Percentiles rank a stretch among this genome's conserved stretches.
Evolutionary conservation across 1,140 invertebrate genomes (phyloP).

Genomic region (Danaus plexippus): DNA sequence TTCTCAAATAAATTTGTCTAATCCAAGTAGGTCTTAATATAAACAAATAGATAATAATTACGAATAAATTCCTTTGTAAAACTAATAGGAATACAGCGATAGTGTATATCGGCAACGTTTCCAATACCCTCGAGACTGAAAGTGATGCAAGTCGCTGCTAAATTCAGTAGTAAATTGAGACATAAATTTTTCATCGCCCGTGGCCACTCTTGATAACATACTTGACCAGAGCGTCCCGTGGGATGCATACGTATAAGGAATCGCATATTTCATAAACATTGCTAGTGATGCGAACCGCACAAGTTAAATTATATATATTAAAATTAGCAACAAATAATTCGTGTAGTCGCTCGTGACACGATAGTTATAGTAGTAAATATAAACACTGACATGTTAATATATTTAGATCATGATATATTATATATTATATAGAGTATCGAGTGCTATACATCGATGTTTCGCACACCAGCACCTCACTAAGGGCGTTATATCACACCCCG

Average conservation of each 20-base stretch:
- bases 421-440: not conserved
- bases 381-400: no score
- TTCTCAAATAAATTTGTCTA: conserved; percentile 35
- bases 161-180: conserved; percentile 55
- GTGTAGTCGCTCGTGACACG: no score
- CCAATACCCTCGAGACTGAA: no score
- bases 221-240: conserved; percentile 45
- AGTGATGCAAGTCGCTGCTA: conserved; percentile 40
- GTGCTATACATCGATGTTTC: not conserved
- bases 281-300: conserved; percentile 27
- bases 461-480: conserved; percentile 26
- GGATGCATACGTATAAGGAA: conserved; percentile 70
- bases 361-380: no score
- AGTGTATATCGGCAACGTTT: no score
- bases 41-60: no score
- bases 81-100: no score
- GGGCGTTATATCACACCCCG: conserved; percentile 52
- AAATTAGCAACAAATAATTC: not conserved
- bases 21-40: not conserved
- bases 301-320: not conserved
- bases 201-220: conserved; percentile 39
- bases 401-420: not conserved
- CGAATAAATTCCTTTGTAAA: no score
- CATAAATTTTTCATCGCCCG: conserved; percentile 67
- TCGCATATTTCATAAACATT: conserved; percentile 67